Conservation (phyloP, 2,797 vertebrate genomes). For the Leptoclinus maculatus region DNA sequence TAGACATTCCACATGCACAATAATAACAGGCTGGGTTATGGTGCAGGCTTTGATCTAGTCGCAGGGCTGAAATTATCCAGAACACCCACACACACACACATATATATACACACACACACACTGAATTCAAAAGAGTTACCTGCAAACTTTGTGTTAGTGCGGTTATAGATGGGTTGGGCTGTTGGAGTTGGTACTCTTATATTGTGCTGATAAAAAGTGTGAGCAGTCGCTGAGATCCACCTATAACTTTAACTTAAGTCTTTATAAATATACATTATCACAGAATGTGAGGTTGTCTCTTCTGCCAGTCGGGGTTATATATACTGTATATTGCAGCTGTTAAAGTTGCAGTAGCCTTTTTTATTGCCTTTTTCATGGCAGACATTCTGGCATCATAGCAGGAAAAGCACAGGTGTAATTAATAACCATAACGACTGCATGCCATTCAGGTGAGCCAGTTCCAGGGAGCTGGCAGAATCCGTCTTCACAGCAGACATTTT, state of each 20-base stretch:
- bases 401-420: not conserved
- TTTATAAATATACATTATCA: not conserved
- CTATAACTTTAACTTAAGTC: not conserved
- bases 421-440: not conserved
- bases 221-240: not conserved
- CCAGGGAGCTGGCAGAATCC: not conserved
- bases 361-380: not conserved
- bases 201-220: constrained; percentile 4
- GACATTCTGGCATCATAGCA: not conserved
- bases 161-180: not conserved
- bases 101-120: not conserved
- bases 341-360: not conserved
- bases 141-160: constrained; percentile 2
- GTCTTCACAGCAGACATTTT: constrained; percentile 3
- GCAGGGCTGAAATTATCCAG: constrained; percentile 31
- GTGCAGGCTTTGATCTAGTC: constrained; percentile 57
- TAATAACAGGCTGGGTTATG: constrained; percentile 56
- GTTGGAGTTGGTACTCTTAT: not conserved
- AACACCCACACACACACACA: not conserved
- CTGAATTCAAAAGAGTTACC: not conserved
- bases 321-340: too few species aligned
- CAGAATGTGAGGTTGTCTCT: not conserved
- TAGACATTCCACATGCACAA: constrained; percentile 56
- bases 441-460: not conserved
- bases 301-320: not conserved